These are phyloP conservation scores for Tragelaphus scriptus DNA, from an alignment of 2,113 vertebrate genomes.

Conservation along the genomic window DNA sequence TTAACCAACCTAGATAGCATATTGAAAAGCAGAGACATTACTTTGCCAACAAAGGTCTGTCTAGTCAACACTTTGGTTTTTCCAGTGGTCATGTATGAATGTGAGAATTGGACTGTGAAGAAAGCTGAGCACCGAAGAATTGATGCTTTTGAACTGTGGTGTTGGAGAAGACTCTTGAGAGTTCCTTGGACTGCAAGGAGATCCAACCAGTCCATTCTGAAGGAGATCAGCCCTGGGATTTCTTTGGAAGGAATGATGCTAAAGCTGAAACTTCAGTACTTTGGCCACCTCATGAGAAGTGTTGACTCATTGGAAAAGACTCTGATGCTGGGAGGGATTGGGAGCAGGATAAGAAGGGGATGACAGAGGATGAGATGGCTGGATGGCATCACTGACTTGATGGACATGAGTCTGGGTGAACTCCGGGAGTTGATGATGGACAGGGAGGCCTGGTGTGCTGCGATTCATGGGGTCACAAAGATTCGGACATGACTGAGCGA, in stretches of 20 bases:
- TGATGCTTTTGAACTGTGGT: not conserved
- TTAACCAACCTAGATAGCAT: not conserved
- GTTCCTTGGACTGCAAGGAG: not conserved
- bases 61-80: not conserved
- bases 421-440: not conserved
- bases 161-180: not conserved
- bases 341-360: not conserved
- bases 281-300: not conserved
- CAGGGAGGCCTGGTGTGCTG: not conserved
- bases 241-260: not conserved
- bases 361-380: not conserved
- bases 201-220: not conserved
- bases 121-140: not conserved
- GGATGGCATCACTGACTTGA: not conserved
- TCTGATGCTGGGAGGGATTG: not conserved
- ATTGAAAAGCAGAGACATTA: not conserved
- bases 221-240: not conserved
- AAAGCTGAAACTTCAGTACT: not conserved
- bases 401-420: not conserved
- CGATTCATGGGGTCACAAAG: not conserved
- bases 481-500: not conserved
- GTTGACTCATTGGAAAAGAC: not conserved
- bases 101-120: not conserved
- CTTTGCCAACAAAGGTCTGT: not conserved
- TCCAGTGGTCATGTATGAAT: not conserved